Percentiles rank a stretch among this genome's conserved stretches.
Evolutionary conservation across 2,888 invertebrate species (phyloP).

Genomic region (Meiosimyza decipiens): DNA sequence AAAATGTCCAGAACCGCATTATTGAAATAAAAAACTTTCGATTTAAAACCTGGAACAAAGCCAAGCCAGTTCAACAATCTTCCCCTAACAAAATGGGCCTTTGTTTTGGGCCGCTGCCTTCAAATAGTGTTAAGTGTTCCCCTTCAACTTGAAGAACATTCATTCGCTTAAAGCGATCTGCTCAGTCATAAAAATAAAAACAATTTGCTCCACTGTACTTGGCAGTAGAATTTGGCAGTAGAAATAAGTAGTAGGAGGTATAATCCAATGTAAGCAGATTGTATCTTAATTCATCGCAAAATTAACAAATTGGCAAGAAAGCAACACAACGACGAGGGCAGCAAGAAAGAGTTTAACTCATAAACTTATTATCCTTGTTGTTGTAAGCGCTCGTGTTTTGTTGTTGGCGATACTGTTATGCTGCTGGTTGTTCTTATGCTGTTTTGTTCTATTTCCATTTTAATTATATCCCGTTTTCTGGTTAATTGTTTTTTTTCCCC

Average conservation of each 20-base stretch:
- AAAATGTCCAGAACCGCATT: too few relatives aligned
- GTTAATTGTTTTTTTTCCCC: too few relatives aligned
- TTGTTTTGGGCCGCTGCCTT: too few relatives aligned
- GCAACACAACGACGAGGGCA: conserved; percentile 37
- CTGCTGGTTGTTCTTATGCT: conserved; percentile 4
- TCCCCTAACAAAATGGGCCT: too few relatives aligned
- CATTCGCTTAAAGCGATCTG: too few relatives aligned
- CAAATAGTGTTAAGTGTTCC: too few relatives aligned
- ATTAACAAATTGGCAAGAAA: conserved; percentile 58
- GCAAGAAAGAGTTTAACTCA: conserved; percentile 22
- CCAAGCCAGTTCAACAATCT: too few relatives aligned
- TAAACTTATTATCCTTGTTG: conserved; percentile 8
- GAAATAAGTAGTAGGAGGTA: too few relatives aligned
- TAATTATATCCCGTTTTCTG: neutral
- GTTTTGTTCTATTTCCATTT: neutral
- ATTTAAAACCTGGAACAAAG: too few relatives aligned
- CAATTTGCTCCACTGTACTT: conserved; percentile 8
- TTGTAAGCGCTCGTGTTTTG: neutral
- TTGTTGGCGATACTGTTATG: conserved; percentile 6
- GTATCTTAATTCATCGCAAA: conserved; percentile 58
- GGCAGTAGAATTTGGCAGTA: neutral
- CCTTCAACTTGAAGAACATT: too few relatives aligned
- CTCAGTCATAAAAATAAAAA: too few relatives aligned
- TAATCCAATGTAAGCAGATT: conserved; percentile 60
- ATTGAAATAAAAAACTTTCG: too few relatives aligned